Percentiles rank a stretch among this genome's conserved stretches.
Evolutionary conservation across 1,140 invertebrate genomes (phyloP).

Genomic region (Pogonomyrmex californicus): DNA sequence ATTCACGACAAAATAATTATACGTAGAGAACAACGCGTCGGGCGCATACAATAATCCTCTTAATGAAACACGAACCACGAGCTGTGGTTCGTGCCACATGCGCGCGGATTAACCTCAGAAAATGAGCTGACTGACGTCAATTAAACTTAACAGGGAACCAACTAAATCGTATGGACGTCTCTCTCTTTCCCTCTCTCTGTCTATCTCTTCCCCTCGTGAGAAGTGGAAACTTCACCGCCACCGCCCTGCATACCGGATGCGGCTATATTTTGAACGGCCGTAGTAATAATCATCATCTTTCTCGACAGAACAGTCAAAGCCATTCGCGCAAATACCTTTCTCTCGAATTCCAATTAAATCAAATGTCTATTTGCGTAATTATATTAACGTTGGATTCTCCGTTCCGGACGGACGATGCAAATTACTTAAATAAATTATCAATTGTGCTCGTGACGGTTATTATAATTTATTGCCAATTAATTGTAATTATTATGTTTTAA

Average conservation of each 20-base stretch:
- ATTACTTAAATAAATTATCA: constrained; percentile 30
- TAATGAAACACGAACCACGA: constrained; percentile 54
- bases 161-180: constrained; percentile 32
- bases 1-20: constrained; percentile 11
- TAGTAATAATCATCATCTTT: constrained; percentile 31
- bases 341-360: constrained; percentile 53
- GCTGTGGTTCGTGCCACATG: background rate
- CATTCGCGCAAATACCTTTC: constrained; percentile 22
- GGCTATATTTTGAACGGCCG: constrained; percentile 23
- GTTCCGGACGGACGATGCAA: background rate
- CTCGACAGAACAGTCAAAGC: constrained; percentile 11
- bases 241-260: constrained; percentile 28
- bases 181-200: background rate
- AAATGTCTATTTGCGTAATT: constrained; percentile 25
- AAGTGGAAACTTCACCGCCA: constrained; percentile 1
- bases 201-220: background rate
- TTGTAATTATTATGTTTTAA: constrained; percentile 19
- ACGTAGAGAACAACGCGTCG: background rate
- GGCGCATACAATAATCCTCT: constrained; percentile 53
- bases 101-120: constrained; percentile 56
- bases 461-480: constrained; percentile 9
- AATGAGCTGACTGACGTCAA: constrained; percentile 63
- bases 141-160: constrained; percentile 57
- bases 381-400: background rate
- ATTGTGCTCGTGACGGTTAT: background rate